Evolutionary conservation across 2,797 vertebrate genomes (phyloP).

Genomic region (Menidia menidia): DNA sequence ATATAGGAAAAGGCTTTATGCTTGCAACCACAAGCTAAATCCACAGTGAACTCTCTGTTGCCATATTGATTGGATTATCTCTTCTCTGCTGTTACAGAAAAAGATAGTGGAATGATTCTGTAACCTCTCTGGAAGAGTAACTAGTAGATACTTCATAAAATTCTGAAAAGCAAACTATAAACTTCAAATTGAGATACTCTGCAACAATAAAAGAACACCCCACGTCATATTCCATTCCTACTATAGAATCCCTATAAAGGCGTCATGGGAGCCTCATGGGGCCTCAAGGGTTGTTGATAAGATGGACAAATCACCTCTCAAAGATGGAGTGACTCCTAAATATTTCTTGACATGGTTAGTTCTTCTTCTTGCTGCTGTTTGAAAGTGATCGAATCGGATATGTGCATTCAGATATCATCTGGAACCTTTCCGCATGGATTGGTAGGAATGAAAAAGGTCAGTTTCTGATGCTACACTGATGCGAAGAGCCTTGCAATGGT

Average conservation of each 20-base stretch:
- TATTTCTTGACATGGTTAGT: no score
- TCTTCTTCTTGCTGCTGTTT: background rate
- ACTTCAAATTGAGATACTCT: no score
- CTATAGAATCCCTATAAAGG: background rate
- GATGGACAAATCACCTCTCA: no score
- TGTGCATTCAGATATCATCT: background rate
- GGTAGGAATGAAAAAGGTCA: background rate
- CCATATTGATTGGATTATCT: background rate
- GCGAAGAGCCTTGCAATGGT: background rate
- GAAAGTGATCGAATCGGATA: background rate
- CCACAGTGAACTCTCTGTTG: background rate
- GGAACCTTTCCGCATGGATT: background rate
- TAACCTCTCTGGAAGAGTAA: no score
- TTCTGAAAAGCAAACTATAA: no score
- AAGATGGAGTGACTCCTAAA: no score
- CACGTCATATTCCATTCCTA: background rate
- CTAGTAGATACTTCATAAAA: no score
- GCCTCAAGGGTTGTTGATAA: no score
- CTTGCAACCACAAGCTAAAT: background rate
- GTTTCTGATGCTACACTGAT: background rate
- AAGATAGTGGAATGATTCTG: no score
- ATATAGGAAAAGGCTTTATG: no score
- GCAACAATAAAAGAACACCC: no score
- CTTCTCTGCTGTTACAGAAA: background rate
- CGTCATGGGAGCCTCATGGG: background rate